Evolutionary conservation across 1,140 invertebrate genomes (phyloP), one percentile per base, ranked within the genome.

Genomic region (Monomorium pharaonis): DNA sequence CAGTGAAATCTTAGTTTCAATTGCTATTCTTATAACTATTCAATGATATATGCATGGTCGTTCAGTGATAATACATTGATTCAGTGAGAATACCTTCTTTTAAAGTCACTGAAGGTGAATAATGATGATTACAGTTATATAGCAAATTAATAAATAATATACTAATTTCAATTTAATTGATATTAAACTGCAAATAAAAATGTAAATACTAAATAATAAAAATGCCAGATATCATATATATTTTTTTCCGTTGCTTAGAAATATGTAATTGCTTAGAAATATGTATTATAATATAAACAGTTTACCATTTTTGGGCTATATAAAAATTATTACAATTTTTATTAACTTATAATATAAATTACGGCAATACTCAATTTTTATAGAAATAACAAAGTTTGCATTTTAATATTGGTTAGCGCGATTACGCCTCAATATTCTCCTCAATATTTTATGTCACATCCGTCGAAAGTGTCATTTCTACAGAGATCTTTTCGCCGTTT

Each of bases 401-500:
- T 77, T 77, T 58, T 16, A n/a, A 54, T 30, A 56, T 51, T 14
- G 7, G 16, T 54, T 54, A 51, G 14, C 14, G n/a, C 18, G 18
- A 76, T 27, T 21, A 24, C 12, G 5, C 3, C n/a, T 58, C 42
- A 47, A 74, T 65, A 37, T 21, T 72, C 16, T 60, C 69, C 1
- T 6, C 30, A 54, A 67, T 69, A 83, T 44, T 70, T 6, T 10
- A 18, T 27, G 12, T 24, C 21, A 67, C 37, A n/a, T 21, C 56
- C 67, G 3, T 44, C 62, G 16, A 44, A 18, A 51, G 27, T 21
- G 62, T 51, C 62, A 47, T 44, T 44, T 44, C 14, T 58, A 12
- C 30, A 14, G 58, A 51, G n/a, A 65, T 58, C 51, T 81, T 70
- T 78, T 78, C 30, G n/a, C 74, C 62, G 76, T 78, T 78, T 72